These are phyloP conservation scores for Sebastes reedi DNA, from an alignment of 2,797 vertebrate genomes.

Conservation along the genomic window DNA sequence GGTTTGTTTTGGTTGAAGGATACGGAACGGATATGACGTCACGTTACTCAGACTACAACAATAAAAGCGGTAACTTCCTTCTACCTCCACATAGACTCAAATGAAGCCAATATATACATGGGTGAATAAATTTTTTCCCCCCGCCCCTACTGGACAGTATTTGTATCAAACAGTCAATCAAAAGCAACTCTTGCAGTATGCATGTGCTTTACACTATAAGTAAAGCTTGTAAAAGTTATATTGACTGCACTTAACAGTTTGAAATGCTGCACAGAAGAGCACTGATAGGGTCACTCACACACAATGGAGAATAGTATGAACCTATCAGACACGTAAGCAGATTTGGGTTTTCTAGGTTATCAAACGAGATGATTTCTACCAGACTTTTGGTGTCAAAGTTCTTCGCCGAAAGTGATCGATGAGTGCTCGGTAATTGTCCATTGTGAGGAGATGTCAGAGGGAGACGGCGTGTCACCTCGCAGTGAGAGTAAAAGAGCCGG, in stretches of 20 bases:
- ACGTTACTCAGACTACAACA: too few relatives aligned
- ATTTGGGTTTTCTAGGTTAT: slow-evolving; percentile 46
- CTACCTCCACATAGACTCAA: too few relatives aligned
- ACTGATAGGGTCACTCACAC: neutral
- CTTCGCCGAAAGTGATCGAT: slow-evolving; percentile 68
- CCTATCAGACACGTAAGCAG: slow-evolving; percentile 19
- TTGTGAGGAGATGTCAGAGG: slow-evolving; percentile 70
- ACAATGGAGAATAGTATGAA: slow-evolving; percentile 10
- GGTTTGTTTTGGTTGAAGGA: too few relatives aligned
- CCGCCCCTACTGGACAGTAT: neutral
- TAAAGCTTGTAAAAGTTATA: slow-evolving; percentile 12
- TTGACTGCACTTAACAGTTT: slow-evolving; percentile 34
- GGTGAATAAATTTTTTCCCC: rapidly evolving
- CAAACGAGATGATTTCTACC: slow-evolving; percentile 66
- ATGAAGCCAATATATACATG: too few relatives aligned
- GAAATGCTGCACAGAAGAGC: slow-evolving; percentile 18
- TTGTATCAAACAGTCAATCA: slow-evolving; percentile 50
- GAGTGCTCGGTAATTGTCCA: slow-evolving; percentile 74
- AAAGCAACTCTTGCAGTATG: slow-evolving; percentile 30
- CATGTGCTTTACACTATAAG: slow-evolving; percentile 5
- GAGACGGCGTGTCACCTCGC: slow-evolving; percentile 75
- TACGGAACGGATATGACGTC: too few relatives aligned
- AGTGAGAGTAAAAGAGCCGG: slow-evolving; percentile 75
- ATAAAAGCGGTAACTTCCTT: too few relatives aligned
- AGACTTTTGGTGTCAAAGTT: slow-evolving; percentile 58